Percentiles rank a stretch among this genome's conserved stretches.
These are phyloP conservation scores for Hypomesus transpacificus DNA, from an alignment of 2,113 vertebrate species.

Conservation along the genomic window DNA sequence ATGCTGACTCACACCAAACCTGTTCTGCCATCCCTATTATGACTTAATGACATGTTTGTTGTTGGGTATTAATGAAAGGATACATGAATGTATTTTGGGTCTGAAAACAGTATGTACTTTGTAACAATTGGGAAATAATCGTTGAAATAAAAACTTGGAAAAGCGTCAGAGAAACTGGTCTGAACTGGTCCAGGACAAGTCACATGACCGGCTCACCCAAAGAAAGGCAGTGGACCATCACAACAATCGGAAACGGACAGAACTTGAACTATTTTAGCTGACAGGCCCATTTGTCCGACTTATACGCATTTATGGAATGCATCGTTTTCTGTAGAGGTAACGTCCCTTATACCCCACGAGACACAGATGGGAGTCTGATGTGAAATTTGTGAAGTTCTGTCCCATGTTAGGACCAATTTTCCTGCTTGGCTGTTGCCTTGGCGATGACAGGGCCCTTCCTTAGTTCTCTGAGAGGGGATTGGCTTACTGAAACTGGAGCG, in stretches of 20 bases:
- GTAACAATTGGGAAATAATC: not conserved
- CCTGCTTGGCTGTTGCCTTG: conserved; percentile 15
- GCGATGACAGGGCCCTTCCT: conserved; percentile 46
- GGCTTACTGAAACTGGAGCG: conserved; percentile 49
- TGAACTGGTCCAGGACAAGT: not conserved
- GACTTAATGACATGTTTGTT: no score
- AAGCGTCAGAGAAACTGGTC: not conserved
- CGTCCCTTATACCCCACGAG: conserved; percentile 30
- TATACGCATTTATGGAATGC: conserved; percentile 61
- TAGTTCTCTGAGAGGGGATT: conserved; percentile 22
- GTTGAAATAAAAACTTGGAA: not conserved
- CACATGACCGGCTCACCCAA: not conserved
- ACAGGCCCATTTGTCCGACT: conserved; percentile 43
- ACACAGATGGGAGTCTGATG: conserved; percentile 36
- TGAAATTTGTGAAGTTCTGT: conserved; percentile 34
- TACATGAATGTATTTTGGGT: no score
- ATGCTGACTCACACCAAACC: no score
- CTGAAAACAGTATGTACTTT: no score
- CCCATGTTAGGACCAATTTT: conserved; percentile 22
- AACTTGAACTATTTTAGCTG: conserved; percentile 30
- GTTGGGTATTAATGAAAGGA: no score
- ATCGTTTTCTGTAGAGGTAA: conserved; percentile 51
- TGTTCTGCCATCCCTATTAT: no score
- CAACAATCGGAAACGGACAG: not conserved
- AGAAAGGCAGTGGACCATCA: conserved; percentile 33